Base-by-base conservation (phyloP, 2,888 invertebrate genomes). In the Xanthorhoe spadicearia region DNA sequence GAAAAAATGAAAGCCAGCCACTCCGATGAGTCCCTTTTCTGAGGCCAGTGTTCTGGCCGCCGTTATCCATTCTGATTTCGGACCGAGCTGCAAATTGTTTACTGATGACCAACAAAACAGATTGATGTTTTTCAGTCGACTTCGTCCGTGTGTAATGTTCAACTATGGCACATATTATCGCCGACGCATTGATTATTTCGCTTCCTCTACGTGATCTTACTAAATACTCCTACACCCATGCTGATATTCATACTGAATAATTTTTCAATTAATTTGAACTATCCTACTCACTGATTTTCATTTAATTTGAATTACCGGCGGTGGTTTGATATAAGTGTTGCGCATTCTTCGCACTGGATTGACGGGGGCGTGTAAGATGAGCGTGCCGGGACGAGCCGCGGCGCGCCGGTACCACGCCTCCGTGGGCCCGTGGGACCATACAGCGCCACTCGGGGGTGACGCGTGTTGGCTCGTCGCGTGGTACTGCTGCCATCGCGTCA, bases 401-500 rank as follows among this genome's bases (percentile, higher is more conserved):
- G 92, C 92, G 54, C 89, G 87, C 10, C 77, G 75, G 84, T 88
- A 92, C 86, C 86, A 92, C 18, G 87, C 69, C 79, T 92, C 92
- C 5, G 74, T 64, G 4, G 89, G 85, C 0, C 87, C 91, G 43
- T 79, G 80, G 35, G 90, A 51, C 92, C 92, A 92, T 76, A 75
- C 78, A 18, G 75, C 69, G 1, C 85, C 90, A 5, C 76, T 72
- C 0, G 89, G 88, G 0, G 90, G 88, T 0, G 76, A 72, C 1
- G 85, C 88, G 77, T 86, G 84, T 13, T 84, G 74, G 61, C 85
- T 85, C 0, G 86, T 86, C 46, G 87, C 87, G 76, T 86, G 86
- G 80, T 89, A 90, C 75, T 85, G 80, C 68, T 89, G 89, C 92
- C 92, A 92, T 0, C 92, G 87, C 5, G 87, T 88, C 23, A 93